These are phyloP conservation scores for Bubo blakistoni DNA, from an alignment of 2,113 vertebrate genomes.

Conservation along the genomic window DNA sequence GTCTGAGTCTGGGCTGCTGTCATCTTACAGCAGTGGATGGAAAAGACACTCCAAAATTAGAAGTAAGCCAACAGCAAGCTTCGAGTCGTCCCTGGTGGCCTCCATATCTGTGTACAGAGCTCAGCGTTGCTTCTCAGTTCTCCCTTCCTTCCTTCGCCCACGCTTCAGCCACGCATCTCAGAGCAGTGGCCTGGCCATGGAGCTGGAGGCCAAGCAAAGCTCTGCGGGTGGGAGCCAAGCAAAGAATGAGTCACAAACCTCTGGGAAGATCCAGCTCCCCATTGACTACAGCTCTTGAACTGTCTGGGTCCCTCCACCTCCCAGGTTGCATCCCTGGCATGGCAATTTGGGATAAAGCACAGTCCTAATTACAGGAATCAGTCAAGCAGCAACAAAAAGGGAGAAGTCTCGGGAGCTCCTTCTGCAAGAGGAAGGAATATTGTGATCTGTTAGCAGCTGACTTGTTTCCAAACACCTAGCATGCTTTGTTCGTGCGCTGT, in stretches of 20 bases:
- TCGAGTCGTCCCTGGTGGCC: neutral
- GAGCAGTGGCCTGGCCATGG: rapidly evolving
- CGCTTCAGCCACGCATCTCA: rapidly evolving
- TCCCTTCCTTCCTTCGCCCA: neutral
- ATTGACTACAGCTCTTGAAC: neutral
- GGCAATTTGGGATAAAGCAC: neutral
- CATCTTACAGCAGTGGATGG: neutral
- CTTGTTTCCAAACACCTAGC: conserved; percentile 49
- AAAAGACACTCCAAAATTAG: neutral
- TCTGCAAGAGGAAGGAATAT: neutral
- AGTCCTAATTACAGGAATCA: neutral
- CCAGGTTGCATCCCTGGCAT: neutral
- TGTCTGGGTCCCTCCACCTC: neutral
- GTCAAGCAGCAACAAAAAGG: neutral
- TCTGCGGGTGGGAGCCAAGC: rapidly evolving
- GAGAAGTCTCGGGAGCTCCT: neutral
- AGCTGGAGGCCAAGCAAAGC: neutral
- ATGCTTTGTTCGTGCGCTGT: neutral
- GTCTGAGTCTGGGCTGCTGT: neutral
- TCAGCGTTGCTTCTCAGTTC: neutral
- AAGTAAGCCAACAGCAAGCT: neutral
- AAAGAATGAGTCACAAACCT: neutral
- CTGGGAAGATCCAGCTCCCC: neutral
- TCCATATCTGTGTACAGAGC: neutral
- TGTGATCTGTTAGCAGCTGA: neutral